A percentile compares a stretch with the other conserved stretches of the same genome.
Evolutionary conservation across 1,140 invertebrate genomes (phyloP).

Genomic region (Chelonus insularis): DNA sequence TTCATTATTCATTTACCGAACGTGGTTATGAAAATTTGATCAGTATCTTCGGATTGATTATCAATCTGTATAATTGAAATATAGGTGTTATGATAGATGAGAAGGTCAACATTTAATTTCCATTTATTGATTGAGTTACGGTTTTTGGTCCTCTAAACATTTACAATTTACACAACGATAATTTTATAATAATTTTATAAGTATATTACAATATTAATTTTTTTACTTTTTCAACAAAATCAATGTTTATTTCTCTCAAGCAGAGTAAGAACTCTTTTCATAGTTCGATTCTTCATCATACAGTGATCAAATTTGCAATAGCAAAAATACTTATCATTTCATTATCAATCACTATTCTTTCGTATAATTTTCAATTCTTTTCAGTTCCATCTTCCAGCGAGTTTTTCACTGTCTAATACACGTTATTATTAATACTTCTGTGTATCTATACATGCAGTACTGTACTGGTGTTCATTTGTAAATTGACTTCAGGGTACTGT

Average conservation of each 20-base stretch:
- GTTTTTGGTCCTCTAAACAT: constrained; percentile 55
- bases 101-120: too few species aligned
- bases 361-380: too few species aligned
- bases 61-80: too few species aligned
- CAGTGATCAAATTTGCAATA: not conserved
- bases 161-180: constrained; percentile 50
- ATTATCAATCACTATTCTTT: not conserved
- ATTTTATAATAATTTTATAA: constrained; percentile 24
- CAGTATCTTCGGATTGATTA: too few species aligned
- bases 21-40: too few species aligned
- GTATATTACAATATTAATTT: constrained; percentile 13
- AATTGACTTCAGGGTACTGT: not conserved
- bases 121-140: too few species aligned
- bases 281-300: not conserved
- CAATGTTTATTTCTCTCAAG: too few species aligned
- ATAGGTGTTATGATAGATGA: too few species aligned
- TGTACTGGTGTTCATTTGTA: not conserved
- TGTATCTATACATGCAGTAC: not conserved
- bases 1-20: too few species aligned
- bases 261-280: too few species aligned
- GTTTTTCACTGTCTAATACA: not conserved
- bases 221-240: too few species aligned
- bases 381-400: too few species aligned
- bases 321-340: not conserved
- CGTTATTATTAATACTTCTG: not conserved